These are phyloP conservation scores for Rhynchonycteris naso DNA, from an alignment of 2,797 vertebrate genomes.

Conservation along the genomic window DNA sequence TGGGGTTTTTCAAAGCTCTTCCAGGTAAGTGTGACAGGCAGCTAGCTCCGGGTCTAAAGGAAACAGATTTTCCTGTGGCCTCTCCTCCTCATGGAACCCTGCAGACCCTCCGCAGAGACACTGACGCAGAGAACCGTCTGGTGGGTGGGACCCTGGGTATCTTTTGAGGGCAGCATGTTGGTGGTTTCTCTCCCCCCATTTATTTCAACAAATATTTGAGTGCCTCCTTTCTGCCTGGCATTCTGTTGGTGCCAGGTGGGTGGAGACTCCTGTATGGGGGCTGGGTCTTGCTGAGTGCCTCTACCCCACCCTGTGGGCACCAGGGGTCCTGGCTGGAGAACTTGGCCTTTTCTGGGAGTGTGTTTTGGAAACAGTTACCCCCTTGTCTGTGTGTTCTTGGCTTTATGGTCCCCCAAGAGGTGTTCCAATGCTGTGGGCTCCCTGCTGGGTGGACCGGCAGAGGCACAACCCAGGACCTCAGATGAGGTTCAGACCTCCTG, in stretches of 20 bases:
- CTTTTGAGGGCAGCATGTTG: background rate
- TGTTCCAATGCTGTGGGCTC: background rate
- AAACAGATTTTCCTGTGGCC: background rate
- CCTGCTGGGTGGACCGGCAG: background rate
- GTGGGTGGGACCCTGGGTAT: background rate
- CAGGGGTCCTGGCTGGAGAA: background rate
- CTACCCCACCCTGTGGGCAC: background rate
- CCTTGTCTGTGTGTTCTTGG: background rate
- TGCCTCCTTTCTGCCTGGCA: background rate
- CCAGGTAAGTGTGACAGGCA: background rate
- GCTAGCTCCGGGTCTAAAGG: background rate
- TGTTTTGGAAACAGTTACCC: background rate
- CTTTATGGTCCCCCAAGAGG: background rate
- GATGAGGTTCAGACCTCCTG: too few species aligned
- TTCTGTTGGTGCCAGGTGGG: accelerated
- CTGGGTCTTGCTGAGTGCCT: background rate
- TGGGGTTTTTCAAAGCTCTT: background rate
- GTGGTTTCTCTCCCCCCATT: background rate
- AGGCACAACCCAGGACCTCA: background rate
- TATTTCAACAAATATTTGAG: background rate
- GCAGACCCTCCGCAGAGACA: background rate
- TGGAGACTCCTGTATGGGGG: background rate
- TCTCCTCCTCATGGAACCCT: background rate
- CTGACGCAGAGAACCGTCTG: background rate
- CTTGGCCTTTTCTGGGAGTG: background rate